Conservation (phyloP, 2,888 invertebrate species). For the Ypsolopha sequella region DNA sequence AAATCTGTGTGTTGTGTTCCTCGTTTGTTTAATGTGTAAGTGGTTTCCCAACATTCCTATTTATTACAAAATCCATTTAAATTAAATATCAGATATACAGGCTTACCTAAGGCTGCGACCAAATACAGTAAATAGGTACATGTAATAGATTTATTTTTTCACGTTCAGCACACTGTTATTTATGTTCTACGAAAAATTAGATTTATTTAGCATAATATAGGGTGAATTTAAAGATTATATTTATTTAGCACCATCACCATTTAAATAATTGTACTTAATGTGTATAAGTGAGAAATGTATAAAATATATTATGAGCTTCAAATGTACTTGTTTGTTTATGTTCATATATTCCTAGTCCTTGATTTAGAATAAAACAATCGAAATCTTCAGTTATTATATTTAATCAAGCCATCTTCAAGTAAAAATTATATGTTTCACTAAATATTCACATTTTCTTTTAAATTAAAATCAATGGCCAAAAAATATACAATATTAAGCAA, state of each 20-base stretch:
- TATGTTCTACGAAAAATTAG: neutral
- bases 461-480: constrained; percentile 19
- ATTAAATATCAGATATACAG: too few relatives aligned
- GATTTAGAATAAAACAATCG: neutral
- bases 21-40: neutral
- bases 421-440: neutral
- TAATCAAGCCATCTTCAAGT: neutral
- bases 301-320: constrained; percentile 28
- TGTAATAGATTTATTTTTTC: neutral
- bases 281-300: constrained; percentile 24
- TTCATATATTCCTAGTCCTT: neutral
- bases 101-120: too few relatives aligned
- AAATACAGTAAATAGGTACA: too few relatives aligned
- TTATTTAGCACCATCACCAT: constrained; percentile 33
- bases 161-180: neutral
- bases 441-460: neutral
- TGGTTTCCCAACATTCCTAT: neutral
- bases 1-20: neutral
- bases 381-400: neutral
- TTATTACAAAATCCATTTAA: too few relatives aligned
- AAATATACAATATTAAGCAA: too few relatives aligned
- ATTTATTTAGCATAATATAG: constrained; percentile 14
- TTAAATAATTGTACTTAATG: constrained; percentile 59
- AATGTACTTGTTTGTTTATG: constrained; percentile 11
- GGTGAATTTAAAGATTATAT: constrained; percentile 24